Percentiles rank a stretch among this genome's conserved stretches.
Conservation (phyloP, 2,113 vertebrate species). For the Corythornis vintsioides region DNA sequence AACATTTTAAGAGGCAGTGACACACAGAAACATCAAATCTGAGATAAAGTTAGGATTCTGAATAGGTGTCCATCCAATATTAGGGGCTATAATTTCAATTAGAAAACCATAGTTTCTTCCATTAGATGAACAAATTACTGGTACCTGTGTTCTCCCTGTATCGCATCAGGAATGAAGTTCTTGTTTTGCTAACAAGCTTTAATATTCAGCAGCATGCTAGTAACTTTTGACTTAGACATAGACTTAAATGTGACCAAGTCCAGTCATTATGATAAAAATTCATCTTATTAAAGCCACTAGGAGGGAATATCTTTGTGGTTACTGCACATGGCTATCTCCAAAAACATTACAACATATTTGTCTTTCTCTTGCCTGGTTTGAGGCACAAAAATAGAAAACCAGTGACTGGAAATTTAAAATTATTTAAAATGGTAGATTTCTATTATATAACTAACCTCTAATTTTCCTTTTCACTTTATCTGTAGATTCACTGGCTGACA, state of each 20-base stretch:
- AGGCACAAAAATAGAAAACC: background rate
- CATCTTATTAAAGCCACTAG: background rate
- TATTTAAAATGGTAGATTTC: background rate
- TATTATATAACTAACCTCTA: background rate
- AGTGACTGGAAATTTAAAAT: background rate
- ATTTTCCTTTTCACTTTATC: background rate
- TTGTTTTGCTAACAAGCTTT: background rate
- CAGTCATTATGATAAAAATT: background rate
- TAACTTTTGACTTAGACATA: background rate
- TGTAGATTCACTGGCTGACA: constrained; percentile 88
- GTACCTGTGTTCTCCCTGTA: background rate
- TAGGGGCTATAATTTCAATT: background rate
- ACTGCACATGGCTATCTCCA: background rate
- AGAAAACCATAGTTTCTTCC: background rate
- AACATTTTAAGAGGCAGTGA: background rate
- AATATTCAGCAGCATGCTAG: background rate
- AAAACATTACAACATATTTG: background rate
- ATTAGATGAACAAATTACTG: background rate
- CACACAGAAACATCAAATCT: background rate
- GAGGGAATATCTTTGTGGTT: background rate
- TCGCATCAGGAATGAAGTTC: background rate
- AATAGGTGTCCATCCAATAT: background rate
- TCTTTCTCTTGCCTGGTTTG: background rate
- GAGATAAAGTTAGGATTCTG: background rate
- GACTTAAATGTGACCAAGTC: background rate